Evolutionary conservation across 1,140 invertebrate genomes (phyloP), one percentile per base, ranked within the genome.

Genomic region (Globodera rostochiensis): DNA sequence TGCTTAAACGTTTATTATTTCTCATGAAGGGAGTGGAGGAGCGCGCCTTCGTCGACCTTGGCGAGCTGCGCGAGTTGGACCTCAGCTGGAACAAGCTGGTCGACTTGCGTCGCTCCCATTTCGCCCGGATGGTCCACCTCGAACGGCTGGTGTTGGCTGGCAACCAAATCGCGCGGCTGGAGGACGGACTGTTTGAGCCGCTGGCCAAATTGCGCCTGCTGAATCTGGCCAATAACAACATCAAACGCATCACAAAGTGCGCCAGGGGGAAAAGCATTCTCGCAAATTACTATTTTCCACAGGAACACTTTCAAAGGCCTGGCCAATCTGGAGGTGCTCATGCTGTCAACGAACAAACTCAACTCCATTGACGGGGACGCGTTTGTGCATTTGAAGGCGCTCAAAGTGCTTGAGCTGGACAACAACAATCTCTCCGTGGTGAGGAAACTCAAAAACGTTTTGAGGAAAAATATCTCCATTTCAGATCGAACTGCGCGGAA

Each of bases 281-380:
- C 45, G 7, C 8, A 6, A 47, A 19, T n/a, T 25, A 9, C 47
- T 45, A 73, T 80, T 71, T 67, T 50, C 21, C 45, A 47, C 71
- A 86, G 83, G 47, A 50, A 85, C 67, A 89, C 86, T 11, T 90
- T 88, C 77, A 70, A 77, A 46, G 87, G 87, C n/a, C 77, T 88
- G 6, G 66, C 75, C 45, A 86, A 83, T 47, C 79, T 87, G 66
- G 86, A 87, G 69, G 71, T 81, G 50, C 73, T 85, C 36, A 81
- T 80, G 50, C 78, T 88, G 45, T 66, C 82, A 49, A 82, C 82
- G n/a, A 87, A 89, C 46, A 15, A 57, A 50, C 69, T 86, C 53
- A 50, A 70, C 7, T 66, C 50, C 15, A 79, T 86, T 13, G 85
- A 86, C 46, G 15, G 50, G 36, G 77, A 85, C n/a, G 86, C 85